These are phyloP conservation scores for Chrysolina americana DNA, from an alignment of 2,888 invertebrate genomes.

Conservation along the genomic window DNA sequence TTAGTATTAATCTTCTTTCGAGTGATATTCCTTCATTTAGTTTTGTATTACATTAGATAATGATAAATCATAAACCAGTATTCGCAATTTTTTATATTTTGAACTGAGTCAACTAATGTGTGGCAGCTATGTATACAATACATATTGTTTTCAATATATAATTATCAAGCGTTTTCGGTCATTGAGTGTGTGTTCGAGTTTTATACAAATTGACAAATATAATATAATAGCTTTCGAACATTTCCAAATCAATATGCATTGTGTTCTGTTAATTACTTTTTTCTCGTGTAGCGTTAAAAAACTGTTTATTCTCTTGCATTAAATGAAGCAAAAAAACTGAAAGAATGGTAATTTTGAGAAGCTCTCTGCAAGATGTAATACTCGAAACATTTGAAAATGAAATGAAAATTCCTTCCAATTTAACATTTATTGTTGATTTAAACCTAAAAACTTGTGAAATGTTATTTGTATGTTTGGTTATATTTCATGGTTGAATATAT, in stretches of 20 bases:
- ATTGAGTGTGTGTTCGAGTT: too few relatives aligned
- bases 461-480: constrained; percentile 3
- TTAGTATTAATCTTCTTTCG: constrained; percentile 68
- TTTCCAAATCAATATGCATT: too few relatives aligned
- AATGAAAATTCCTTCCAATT: constrained; percentile 6
- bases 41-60: constrained; percentile 39
- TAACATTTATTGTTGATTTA: constrained; percentile 13
- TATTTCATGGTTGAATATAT: neutral
- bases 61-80: constrained; percentile 65
- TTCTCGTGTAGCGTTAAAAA: too few relatives aligned
- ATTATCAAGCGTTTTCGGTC: too few relatives aligned
- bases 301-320: too few relatives aligned
- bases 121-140: constrained; percentile 56
- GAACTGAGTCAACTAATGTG: constrained; percentile 49
- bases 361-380: constrained; percentile 1
- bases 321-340: neutral
- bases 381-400: neutral
- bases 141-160: constrained; percentile 5
- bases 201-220: too few relatives aligned
- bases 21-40: constrained; percentile 66
- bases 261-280: too few relatives aligned
- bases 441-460: neutral
- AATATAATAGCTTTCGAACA: too few relatives aligned
- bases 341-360: neutral
- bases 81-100: constrained; percentile 64